Evolutionary conservation across 2,113 vertebrate genomes (phyloP).

Genomic region (Rhinoptilus africanus): DNA sequence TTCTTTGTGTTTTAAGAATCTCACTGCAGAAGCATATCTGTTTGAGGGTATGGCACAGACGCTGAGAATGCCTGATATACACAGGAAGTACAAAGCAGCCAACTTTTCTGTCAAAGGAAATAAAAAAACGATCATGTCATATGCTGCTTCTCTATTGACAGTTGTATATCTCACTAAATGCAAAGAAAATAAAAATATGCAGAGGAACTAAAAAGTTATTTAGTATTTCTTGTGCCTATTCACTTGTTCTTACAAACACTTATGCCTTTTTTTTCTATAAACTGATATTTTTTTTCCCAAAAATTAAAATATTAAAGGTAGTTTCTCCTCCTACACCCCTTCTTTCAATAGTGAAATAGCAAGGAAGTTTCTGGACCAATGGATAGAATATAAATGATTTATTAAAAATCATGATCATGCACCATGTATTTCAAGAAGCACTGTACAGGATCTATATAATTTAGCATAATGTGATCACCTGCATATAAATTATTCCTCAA

Average conservation of each 20-base stretch:
- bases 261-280: background rate
- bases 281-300: fast-evolving
- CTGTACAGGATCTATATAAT: background rate
- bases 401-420: conserved; percentile 2
- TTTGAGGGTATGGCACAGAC: background rate
- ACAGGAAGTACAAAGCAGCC: background rate
- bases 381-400: background rate
- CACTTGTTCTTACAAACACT: background rate
- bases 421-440: background rate
- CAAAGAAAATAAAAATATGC: background rate
- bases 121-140: background rate
- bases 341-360: background rate
- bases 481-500: background rate
- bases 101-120: background rate
- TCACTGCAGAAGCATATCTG: background rate
- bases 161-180: background rate
- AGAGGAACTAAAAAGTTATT: background rate
- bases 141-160: background rate
- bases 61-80: background rate
- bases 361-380: background rate
- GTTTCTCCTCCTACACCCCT: background rate
- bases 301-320: background rate
- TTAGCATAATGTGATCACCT: background rate
- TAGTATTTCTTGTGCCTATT: background rate
- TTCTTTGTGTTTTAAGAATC: background rate